These are phyloP conservation scores for Bellardia bayeri DNA, from an alignment of 2,888 invertebrate species.

Conservation along the genomic window DNA sequence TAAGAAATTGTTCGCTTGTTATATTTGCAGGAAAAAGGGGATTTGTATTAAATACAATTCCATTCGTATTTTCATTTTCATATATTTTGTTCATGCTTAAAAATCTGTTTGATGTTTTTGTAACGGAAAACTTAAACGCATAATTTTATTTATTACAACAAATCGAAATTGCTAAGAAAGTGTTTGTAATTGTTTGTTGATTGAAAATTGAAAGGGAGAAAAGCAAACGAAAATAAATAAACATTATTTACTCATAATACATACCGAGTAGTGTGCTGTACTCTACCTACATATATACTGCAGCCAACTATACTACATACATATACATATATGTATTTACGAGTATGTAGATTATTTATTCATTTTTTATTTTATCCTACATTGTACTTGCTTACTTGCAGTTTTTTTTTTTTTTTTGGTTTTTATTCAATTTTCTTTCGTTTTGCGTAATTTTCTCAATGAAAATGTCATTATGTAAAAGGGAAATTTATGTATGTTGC, in stretches of 20 bases:
- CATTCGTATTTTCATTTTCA: too few species aligned
- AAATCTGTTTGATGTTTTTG: conserved; percentile 57
- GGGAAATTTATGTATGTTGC: conserved; percentile 20
- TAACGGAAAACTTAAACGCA: conserved; percentile 55
- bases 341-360: conserved; percentile 17
- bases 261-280: too few species aligned
- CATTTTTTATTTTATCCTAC: conserved; percentile 2
- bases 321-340: too few species aligned
- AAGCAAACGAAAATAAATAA: conserved; percentile 19
- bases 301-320: background rate
- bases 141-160: conserved; percentile 62
- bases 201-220: conserved; percentile 77
- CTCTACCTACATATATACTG: background rate
- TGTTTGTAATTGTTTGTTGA: conserved; percentile 79
- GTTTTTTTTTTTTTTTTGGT: background rate
- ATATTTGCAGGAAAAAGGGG: conserved; percentile 7
- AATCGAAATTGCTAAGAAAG: conserved; percentile 48
- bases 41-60: conserved; percentile 15
- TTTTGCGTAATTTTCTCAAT: conserved; percentile 31
- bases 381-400: background rate
- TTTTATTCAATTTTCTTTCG: conserved; percentile 48
- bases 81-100: background rate
- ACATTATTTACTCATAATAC: conserved; percentile 4
- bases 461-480: conserved; percentile 27
- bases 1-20: conserved; percentile 21